phyloP scores from a whole-genome alignment of 2,888 invertebrate species.

The Neocrepidodera transversa region DNA sequence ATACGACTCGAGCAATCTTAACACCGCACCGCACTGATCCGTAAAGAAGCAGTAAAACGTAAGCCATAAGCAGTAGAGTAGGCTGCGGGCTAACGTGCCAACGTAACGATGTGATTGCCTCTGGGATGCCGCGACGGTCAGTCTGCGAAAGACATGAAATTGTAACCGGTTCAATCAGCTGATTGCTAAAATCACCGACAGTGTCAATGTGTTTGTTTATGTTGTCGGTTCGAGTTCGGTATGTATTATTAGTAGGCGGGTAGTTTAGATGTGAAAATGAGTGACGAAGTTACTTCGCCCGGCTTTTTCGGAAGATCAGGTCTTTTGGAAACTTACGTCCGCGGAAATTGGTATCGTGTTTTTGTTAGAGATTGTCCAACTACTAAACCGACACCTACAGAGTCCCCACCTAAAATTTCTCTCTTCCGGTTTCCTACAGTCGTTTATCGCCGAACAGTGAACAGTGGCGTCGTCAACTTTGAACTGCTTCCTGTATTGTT shows the following conservation, averaged over 20 bases:
- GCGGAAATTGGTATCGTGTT: slow-evolving; percentile 93
- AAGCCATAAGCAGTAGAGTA: too few relatives aligned
- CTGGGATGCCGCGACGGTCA: slow-evolving; percentile 35
- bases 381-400: too few relatives aligned
- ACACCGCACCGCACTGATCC: slow-evolving; percentile 32
- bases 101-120: slow-evolving; percentile 39
- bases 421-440: too few relatives aligned
- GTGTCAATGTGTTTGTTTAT: slow-evolving; percentile 27
- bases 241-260: too few relatives aligned
- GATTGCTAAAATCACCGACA: slow-evolving; percentile 32
- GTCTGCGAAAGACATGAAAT: slow-evolving; percentile 37
- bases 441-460: too few relatives aligned
- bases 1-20: slow-evolving; percentile 39
- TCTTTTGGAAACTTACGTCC: slow-evolving; percentile 86
- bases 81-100: slow-evolving; percentile 39
- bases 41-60: slow-evolving; percentile 36
- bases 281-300: slow-evolving; percentile 55
- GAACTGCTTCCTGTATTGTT: too few relatives aligned
- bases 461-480: too few relatives aligned
- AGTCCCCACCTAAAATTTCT: too few relatives aligned
- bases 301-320: slow-evolving; percentile 73
- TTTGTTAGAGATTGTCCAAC: too few relatives aligned
- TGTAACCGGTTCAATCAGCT: slow-evolving; percentile 34
- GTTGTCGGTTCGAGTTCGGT: slow-evolving; percentile 12
- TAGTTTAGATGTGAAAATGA: slow-evolving; percentile 48